phyloP scores from a whole-genome alignment of 2,888 invertebrate genomes.

The Hirudinaria manillensis region DNA sequence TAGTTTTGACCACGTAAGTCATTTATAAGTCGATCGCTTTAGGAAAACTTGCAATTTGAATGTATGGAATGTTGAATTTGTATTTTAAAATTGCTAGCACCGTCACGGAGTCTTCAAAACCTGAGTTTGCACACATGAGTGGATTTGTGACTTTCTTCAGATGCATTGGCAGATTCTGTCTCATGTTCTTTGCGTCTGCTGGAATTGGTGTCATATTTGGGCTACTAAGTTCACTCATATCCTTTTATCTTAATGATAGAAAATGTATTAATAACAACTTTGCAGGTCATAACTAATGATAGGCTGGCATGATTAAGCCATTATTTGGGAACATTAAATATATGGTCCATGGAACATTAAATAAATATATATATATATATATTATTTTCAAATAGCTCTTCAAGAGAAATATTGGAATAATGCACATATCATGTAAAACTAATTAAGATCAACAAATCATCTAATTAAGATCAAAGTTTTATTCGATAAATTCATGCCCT shows the following conservation, averaged over 20 bases:
- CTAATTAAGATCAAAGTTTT: no score
- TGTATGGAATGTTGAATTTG: not conserved
- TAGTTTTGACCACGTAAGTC: slow-evolving; percentile 81
- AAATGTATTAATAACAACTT: not conserved
- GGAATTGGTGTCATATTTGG: slow-evolving; percentile 92
- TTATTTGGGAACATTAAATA: no score
- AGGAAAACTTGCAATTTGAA: not conserved
- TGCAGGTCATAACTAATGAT: not conserved
- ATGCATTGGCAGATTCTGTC: slow-evolving; percentile 74
- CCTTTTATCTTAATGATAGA: slow-evolving; percentile 40
- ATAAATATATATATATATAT: no score
- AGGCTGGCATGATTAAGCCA: no score
- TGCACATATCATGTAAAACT: no score
- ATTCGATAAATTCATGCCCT: no score
- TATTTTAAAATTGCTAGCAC: slow-evolving; percentile 29
- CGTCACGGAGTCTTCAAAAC: slow-evolving; percentile 33
- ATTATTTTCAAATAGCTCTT: no score
- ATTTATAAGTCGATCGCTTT: not conserved
- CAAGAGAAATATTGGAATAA: no score
- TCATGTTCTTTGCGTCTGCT: slow-evolving; percentile 97
- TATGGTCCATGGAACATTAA: no score
- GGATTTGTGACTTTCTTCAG: slow-evolving; percentile 69
- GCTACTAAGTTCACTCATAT: slow-evolving; percentile 63
- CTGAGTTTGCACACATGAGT: slow-evolving; percentile 43
- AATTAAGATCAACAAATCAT: no score